phyloP scores from a whole-genome alignment of 1,140 invertebrate genomes.

The Pseudoatta argentina region DNA sequence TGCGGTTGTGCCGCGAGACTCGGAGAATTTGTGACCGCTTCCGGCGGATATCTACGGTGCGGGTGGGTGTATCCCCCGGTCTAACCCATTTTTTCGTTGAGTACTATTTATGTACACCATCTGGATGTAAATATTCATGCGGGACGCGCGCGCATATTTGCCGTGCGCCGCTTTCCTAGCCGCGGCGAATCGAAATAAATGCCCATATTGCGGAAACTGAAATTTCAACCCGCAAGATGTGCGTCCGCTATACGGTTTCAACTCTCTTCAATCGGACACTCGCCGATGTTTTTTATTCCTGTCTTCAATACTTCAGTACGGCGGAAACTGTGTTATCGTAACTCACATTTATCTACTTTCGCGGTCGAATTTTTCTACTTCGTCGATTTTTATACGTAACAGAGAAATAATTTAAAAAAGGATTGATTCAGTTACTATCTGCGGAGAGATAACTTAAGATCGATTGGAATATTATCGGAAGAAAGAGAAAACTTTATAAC shows the following conservation, averaged over 20 bases:
- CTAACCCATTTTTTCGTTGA: slow-evolving; percentile 70
- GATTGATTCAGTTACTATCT: slow-evolving; percentile 10
- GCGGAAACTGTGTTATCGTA: neutral
- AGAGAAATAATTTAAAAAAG: neutral
- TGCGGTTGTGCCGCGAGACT: slow-evolving; percentile 66
- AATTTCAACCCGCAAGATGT: slow-evolving; percentile 34
- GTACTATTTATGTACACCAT: slow-evolving; percentile 68
- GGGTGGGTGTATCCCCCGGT: slow-evolving; percentile 29
- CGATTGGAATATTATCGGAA: neutral
- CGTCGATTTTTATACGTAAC: neutral
- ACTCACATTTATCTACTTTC: slow-evolving; percentile 15
- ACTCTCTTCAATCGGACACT: slow-evolving; percentile 1
- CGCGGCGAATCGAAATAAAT: slow-evolving; percentile 71
- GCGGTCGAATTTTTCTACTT: neutral
- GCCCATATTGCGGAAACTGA: slow-evolving; percentile 26
- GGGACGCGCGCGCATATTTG: slow-evolving; percentile 49
- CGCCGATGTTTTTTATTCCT: slow-evolving; percentile 29
- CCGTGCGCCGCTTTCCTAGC: slow-evolving; percentile 55
- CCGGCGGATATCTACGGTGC: slow-evolving; percentile 58
- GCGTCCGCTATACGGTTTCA: slow-evolving; percentile 7
- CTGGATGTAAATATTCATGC: slow-evolving; percentile 75
- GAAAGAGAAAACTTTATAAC: neutral
- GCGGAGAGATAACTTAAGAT: neutral
- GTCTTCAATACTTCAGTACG: slow-evolving; percentile 8
- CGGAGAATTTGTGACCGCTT: slow-evolving; percentile 65